These are phyloP conservation scores for Heliothis subflexa DNA, from an alignment of 1,140 invertebrate genomes.

Conservation along the genomic window DNA sequence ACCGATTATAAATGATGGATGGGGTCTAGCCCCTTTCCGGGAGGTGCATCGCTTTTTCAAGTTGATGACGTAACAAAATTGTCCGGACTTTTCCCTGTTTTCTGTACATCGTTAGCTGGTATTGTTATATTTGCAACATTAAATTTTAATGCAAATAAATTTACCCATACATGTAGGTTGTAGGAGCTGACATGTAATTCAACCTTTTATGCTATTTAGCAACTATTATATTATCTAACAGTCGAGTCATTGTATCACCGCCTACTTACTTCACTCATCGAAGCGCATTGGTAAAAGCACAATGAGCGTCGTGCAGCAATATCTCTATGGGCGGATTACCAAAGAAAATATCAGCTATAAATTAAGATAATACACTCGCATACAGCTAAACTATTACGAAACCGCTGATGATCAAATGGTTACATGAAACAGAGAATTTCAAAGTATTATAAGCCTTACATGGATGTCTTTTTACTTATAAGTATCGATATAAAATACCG, in stretches of 20 bases:
- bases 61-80: conserved; percentile 38
- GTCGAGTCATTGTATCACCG: conserved; percentile 1
- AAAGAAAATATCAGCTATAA: conserved; percentile 27
- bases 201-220: conserved; percentile 1
- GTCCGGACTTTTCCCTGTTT: conserved; percentile 10
- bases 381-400: conserved; percentile 14
- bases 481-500: conserved; percentile 13
- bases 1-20: conserved; percentile 54
- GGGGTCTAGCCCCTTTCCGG: conserved; percentile 42
- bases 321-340: conserved; percentile 17
- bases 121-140: background rate
- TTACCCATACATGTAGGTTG: no score
- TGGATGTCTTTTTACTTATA: conserved; percentile 2
- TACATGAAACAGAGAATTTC: conserved; percentile 2
- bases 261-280: background rate
- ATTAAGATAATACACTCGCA: conserved; percentile 8
- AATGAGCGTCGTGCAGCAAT: conserved; percentile 27
- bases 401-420: conserved; percentile 5
- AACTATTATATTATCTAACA: conserved; percentile 20
- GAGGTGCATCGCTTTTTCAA: conserved; percentile 2
- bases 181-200: background rate
- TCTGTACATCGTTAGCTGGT: background rate
- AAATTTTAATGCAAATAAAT: no score
- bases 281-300: conserved; percentile 9
- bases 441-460: background rate